Evolutionary conservation across 2,888 invertebrate genomes (phyloP), one percentile per base, ranked within the genome.

Genomic region (Panzeria rudis): DNA sequence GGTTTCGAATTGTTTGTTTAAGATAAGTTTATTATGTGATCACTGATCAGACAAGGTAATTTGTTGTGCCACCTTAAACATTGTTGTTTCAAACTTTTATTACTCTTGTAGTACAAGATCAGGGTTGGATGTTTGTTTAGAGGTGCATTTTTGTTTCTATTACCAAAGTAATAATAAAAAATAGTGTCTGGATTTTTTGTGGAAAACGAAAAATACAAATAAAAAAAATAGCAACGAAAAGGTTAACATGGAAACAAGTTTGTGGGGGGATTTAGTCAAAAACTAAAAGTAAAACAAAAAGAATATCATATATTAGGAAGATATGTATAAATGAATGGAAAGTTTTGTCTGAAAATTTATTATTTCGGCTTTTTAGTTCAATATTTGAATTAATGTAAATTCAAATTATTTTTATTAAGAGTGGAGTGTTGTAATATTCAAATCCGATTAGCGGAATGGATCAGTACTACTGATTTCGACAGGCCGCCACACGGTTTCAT

Each of bases 81-180:
- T 17, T 29, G 47, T 64, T 64, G 29, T 64, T 44, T 68, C 8
- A 23, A 75, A 44, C 23, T 61, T 29, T 78, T 78, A 32, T 61
- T 81, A 73, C 72, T 73, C 68, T 84, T 61, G 76, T 77, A 80
- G 76, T 81, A 78, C 84, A 84, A 84, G 84, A 84, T 84, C 84
- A 84, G 76, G 84, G 84, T 73, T 84, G 84, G 84, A 68, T 81
- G 73, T 77, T 84, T 47, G 47, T 68, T 73, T 69, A 72, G n/a
- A 77, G 76, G 29, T 52, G 44, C 15, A 75, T 35, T 69, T 64
- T 72, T 2, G 29, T 77, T 54, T 52, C 50, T 47, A 25, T 32
- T 38, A 6, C 17, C 62, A 38, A 73, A 38, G 38, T 29, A 75
- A 20, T 20, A 29, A 32, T 5, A 41, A 47, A 54, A 50, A 29